These are phyloP conservation scores for Aphelenchoides fujianensis DNA, from an alignment of 1,140 invertebrate species.

Conservation along the genomic window DNA sequence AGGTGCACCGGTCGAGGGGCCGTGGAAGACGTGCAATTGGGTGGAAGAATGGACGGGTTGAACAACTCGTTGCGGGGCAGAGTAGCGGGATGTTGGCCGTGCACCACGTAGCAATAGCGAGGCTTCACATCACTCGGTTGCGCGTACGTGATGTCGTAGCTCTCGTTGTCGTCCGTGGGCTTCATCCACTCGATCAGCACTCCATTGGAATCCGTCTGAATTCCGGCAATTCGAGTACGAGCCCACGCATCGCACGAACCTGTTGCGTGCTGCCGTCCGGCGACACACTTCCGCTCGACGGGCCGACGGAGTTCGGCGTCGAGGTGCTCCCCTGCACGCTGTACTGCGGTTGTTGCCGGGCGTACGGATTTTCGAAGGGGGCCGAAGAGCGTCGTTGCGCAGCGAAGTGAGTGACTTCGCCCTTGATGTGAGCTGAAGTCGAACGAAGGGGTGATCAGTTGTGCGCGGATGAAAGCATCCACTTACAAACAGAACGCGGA, in stretches of 20 bases:
- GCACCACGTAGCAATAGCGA: constrained; percentile 9
- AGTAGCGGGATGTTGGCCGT: background rate
- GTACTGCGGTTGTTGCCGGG: constrained; percentile 4
- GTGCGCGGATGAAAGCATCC: too few species aligned
- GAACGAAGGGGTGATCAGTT: background rate
- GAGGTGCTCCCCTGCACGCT: constrained; percentile 20
- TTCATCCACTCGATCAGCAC: constrained; percentile 8
- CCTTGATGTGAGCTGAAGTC: background rate
- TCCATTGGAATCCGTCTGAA: constrained; percentile 13
- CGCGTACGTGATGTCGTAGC: background rate
- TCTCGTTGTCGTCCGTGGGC: constrained; percentile 8
- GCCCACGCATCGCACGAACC: background rate
- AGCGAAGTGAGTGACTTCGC: background rate
- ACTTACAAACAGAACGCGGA: background rate
- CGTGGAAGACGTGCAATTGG: background rate
- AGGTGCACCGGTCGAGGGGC: background rate
- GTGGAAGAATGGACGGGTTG: background rate
- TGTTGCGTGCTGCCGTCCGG: constrained; percentile 8
- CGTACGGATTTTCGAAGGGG: background rate
- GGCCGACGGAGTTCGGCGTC: constrained; percentile 18
- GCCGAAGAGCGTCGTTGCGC: constrained; percentile 18
- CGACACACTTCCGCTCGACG: constrained; percentile 16
- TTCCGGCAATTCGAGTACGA: background rate
- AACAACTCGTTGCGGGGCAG: background rate
- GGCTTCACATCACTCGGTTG: background rate